phyloP scores from a whole-genome alignment of 2,888 invertebrate genomes.

The Mesorhabditis sp. region DNA sequence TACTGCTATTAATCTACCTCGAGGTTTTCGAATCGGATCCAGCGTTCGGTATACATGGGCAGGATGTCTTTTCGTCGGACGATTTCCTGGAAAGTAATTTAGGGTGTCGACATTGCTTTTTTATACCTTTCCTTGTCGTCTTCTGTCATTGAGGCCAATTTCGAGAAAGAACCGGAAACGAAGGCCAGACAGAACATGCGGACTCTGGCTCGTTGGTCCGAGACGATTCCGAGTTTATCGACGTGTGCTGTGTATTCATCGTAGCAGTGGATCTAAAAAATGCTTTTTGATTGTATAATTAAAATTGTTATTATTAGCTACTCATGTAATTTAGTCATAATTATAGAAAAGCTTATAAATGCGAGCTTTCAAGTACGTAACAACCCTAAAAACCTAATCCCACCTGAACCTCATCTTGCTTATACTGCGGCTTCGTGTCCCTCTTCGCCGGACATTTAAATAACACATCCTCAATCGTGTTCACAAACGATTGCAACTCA shows the following conservation, averaged over 20 bases:
- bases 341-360: too few species aligned
- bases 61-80: constrained; percentile 98
- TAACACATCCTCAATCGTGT: constrained; percentile 85
- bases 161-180: constrained; percentile 91
- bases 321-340: too few species aligned
- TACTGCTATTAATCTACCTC: constrained; percentile 64
- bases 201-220: constrained; percentile 86
- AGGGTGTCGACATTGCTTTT: not conserved
- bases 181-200: constrained; percentile 92
- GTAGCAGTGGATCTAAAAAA: constrained; percentile 56
- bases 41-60: constrained; percentile 90
- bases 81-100: constrained; percentile 71
- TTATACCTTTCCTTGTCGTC: constrained; percentile 50
- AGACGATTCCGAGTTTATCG: constrained; percentile 73
- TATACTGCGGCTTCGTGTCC: constrained; percentile 71
- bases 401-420: constrained; percentile 91
- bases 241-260: constrained; percentile 57
- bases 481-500: constrained; percentile 85
- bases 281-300: too few species aligned
- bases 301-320: too few species aligned
- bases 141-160: constrained; percentile 86
- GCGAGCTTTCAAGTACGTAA: too few species aligned
- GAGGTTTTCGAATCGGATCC: constrained; percentile 89
- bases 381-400: constrained; percentile 62
- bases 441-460: constrained; percentile 73